A percentile compares a stretch with the other conserved stretches of the same genome.
Evolutionary conservation across 92 coral and sea anemone species (phyloP).

Genomic region (Montipora capitata): DNA sequence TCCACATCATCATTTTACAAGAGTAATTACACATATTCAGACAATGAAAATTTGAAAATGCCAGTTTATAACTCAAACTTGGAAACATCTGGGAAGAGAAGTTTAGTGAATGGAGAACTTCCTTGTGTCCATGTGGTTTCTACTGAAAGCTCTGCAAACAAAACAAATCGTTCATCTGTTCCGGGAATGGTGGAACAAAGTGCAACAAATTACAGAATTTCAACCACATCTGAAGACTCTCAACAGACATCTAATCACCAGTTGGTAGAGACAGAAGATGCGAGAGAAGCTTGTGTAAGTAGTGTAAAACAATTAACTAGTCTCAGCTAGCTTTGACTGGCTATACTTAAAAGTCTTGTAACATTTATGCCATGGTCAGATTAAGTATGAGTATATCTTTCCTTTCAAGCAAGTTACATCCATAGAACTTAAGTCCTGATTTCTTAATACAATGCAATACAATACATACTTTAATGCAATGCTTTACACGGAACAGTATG

Average conservation of each 20-base stretch:
- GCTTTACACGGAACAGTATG: no score
- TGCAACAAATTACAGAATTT: slow-evolving; percentile 50
- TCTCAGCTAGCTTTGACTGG: no score
- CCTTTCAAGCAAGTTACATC: no score
- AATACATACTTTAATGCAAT: no score
- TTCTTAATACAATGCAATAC: no score
- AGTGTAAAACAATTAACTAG: background rate
- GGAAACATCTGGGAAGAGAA: slow-evolving; percentile 11
- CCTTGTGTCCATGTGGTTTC: slow-evolving; percentile 24
- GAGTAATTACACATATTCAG: background rate
- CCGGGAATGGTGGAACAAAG: slow-evolving; percentile 68
- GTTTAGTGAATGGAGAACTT: slow-evolving; percentile 36
- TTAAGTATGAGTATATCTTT: no score
- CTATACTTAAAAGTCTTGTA: no score
- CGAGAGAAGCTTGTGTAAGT: slow-evolving; percentile 66
- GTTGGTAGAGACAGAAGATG: slow-evolving; percentile 53
- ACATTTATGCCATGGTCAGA: no score
- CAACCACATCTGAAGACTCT: slow-evolving; percentile 61
- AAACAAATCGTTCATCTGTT: slow-evolving; percentile 48
- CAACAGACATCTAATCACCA: slow-evolving; percentile 62
- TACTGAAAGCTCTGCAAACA: background rate
- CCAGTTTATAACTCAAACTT: background rate
- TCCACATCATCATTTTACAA: slow-evolving; percentile 12
- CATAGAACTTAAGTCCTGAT: no score
- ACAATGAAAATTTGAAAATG: background rate